Percentiles rank a stretch among this genome's conserved stretches.
phyloP scores from a whole-genome alignment of 2,888 invertebrate genomes.

The Sipunculus nudus region DNA sequence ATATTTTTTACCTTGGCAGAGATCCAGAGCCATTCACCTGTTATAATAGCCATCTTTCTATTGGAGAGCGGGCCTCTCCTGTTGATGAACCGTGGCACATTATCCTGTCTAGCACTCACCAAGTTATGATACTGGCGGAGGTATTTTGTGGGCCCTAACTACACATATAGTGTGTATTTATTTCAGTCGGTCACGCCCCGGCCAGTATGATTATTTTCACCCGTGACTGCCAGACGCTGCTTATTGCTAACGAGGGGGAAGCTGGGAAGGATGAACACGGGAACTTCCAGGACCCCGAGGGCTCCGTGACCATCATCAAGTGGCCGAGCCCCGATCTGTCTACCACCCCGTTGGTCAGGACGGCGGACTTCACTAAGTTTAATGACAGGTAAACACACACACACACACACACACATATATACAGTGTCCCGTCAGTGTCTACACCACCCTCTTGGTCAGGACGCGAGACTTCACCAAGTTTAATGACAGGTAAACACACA shows the following conservation, averaged over 20 bases:
- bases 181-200: slow-evolving; percentile 20
- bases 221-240: slow-evolving; percentile 14
- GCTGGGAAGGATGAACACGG: slow-evolving; percentile 12
- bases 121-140: too few relatives aligned
- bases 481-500: slow-evolving; percentile 20
- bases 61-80: too few relatives aligned
- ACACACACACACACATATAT: too few relatives aligned
- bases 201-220: slow-evolving; percentile 24
- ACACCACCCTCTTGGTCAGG: not conserved
- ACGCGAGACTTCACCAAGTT: slow-evolving; percentile 27
- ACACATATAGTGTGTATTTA: not conserved
- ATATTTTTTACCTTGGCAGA: too few relatives aligned
- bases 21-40: too few relatives aligned
- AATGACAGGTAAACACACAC: slow-evolving; percentile 22
- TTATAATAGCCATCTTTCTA: too few relatives aligned
- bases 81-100: too few relatives aligned
- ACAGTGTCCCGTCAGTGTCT: not conserved
- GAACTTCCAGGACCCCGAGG: slow-evolving; percentile 26
- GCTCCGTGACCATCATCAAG: slow-evolving; percentile 30
- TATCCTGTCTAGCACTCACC: too few relatives aligned
- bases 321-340: slow-evolving; percentile 20
- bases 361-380: slow-evolving; percentile 26
- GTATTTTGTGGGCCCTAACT: too few relatives aligned
- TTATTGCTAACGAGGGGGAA: slow-evolving; percentile 27
- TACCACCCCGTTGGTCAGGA: slow-evolving; percentile 1